Base-by-base conservation (phyloP, 2,113 vertebrate genomes). In the Brachyistius frenatus region DNA sequence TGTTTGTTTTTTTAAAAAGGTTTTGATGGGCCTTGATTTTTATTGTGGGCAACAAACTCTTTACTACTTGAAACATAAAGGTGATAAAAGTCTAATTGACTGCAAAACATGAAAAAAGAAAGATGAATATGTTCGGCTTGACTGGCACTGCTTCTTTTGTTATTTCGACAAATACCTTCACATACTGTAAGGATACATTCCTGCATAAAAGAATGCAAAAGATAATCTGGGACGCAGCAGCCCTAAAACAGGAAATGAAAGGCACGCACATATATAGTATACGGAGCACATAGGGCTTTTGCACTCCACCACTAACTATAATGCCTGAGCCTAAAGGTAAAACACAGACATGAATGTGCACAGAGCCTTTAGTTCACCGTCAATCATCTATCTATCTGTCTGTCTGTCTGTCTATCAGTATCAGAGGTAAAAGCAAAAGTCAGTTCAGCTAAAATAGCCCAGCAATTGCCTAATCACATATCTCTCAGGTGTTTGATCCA, bases 321-420 rank as follows among this genome's bases (percentile, higher is more conserved):
- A 71, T 63, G 67, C 39, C 69, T 76, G 49, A 73, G 36, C 41
- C 66, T 83, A 80, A 85, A 86, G 70, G 85, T 80, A 87, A 75
- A 85, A 67, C 68, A 65, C 41, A 71, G 39, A 41, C 16, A 15
- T 66, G 55, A 67, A 80, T 33, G 32, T 58, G 64, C 75, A 69
- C 6, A n/a, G 56, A 69, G 54, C 54, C 39, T 64, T 78, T 58
- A 71, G 31, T 63, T 72, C 52, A 58, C 14, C 15, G 8, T 30
- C 73, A 82, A 13, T 41, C 44, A 53, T 54, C 5, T 50, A 7
- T 62, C 53, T 58, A 57, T 77, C 74, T 81, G 55, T 58, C 81
- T 52, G 60, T 83, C 78, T 50, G 9, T 44, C 41, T 44, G 13
- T 44, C 41, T 71, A 61, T 78, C 55, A 23, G 23, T 67, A 73